These are phyloP conservation scores for Exocentrus adspersus DNA, from an alignment of 2,888 invertebrate genomes.

Conservation along the genomic window DNA sequence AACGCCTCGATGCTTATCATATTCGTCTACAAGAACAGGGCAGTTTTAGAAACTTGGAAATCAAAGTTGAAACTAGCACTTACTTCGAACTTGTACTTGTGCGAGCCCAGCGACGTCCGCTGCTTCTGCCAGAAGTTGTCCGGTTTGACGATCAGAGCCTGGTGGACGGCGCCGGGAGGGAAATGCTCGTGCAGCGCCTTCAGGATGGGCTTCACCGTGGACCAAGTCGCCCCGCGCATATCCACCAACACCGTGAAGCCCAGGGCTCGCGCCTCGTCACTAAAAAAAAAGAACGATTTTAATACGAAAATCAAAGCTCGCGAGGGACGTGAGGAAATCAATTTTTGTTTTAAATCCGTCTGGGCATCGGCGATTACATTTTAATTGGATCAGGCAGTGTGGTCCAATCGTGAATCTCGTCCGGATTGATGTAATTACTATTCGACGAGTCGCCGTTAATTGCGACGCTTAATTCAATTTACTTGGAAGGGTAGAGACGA, in stretches of 20 bases:
- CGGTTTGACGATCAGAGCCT: constrained; percentile 97
- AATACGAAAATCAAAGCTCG: no score
- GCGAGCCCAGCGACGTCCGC: constrained; percentile 94
- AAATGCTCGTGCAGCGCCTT: constrained; percentile 98
- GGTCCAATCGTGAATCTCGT: no score
- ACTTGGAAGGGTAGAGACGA: no score
- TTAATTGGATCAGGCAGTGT: no score
- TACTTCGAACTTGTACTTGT: constrained; percentile 99
- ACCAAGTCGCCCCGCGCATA: constrained; percentile 97
- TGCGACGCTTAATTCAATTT: no score
- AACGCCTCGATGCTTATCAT: constrained; percentile 96
- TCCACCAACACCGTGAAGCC: constrained; percentile 97
- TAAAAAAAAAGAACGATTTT: no score
- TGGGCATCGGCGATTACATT: no score
- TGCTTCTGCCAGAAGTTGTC: constrained; percentile 99
- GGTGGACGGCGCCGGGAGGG: constrained; percentile 88
- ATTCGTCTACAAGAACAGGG: constrained; percentile 79
- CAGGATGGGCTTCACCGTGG: constrained; percentile 95
- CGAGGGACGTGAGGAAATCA: no score
- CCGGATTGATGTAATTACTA: no score
- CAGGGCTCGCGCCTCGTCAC: constrained; percentile 85
- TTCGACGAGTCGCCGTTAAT: no score
- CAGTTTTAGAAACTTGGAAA: neutral
- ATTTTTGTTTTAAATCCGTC: no score
- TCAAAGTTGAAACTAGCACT: constrained; percentile 45